Conservation (phyloP, 2,797 vertebrate genomes). For the Propithecus deckenii region DNA sequence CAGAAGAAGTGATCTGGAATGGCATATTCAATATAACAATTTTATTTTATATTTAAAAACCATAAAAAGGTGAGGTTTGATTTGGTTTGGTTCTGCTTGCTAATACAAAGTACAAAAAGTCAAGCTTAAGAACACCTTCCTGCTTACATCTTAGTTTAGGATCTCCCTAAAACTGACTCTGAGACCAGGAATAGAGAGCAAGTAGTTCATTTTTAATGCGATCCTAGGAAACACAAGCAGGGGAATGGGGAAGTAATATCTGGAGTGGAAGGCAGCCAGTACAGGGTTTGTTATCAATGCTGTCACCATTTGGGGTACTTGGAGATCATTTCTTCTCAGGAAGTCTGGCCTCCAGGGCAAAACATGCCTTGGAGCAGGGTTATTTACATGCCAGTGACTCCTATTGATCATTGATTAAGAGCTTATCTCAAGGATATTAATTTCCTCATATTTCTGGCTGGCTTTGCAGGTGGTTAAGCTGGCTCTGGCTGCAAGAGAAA, state of each 20-base stretch:
- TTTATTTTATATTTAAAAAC: background rate
- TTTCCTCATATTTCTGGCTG: background rate
- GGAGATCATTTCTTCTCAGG: background rate
- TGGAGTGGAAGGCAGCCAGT: background rate
- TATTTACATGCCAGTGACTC: background rate
- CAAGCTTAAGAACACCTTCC: background rate
- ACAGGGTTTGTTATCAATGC: background rate
- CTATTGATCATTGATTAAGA: background rate
- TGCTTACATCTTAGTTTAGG: background rate
- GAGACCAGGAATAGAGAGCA: background rate
- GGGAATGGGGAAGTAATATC: no score
- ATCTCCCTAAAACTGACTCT: background rate
- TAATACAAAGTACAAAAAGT: background rate
- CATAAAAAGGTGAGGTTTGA: background rate
- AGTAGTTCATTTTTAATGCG: background rate
- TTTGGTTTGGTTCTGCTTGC: background rate
- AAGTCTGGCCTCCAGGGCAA: background rate
- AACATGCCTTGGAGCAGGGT: background rate
- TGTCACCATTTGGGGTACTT: background rate
- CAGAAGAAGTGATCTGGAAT: background rate
- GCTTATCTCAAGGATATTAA: background rate
- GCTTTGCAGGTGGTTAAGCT: background rate
- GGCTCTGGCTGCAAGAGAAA: background rate
- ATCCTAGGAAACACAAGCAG: background rate
- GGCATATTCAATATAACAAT: background rate